These are phyloP conservation scores for Pseudocheirus occidentalis DNA, from an alignment of 2,797 vertebrate genomes.

Conservation along the genomic window DNA sequence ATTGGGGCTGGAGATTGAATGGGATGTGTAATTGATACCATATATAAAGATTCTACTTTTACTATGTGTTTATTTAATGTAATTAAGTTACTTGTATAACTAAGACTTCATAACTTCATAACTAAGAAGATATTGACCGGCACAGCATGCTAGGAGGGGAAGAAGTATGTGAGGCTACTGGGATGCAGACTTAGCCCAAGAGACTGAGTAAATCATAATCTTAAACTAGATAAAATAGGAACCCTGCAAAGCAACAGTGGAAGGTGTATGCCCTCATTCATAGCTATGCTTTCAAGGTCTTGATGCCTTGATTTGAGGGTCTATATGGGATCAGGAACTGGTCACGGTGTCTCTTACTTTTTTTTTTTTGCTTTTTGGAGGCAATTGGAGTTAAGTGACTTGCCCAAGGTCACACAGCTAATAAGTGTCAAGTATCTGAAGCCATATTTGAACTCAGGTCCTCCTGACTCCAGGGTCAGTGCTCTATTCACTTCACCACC, in stretches of 20 bases:
- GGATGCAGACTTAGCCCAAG: background rate
- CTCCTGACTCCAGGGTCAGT: too few relatives aligned
- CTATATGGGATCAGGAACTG: background rate
- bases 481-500: too few relatives aligned
- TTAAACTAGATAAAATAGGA: background rate
- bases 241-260: background rate
- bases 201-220: background rate
- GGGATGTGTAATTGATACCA: background rate
- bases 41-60: background rate
- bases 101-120: too few relatives aligned
- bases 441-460: too few relatives aligned
- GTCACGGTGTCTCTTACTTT: background rate
- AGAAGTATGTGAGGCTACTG: background rate
- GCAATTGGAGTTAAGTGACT: too few relatives aligned
- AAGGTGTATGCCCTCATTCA: background rate
- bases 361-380: background rate
- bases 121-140: background rate
- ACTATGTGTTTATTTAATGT: background rate
- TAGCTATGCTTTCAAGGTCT: background rate
- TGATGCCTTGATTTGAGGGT: too few relatives aligned
- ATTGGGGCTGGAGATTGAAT: background rate
- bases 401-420: too few relatives aligned
- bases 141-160: background rate
- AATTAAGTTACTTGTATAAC: background rate
- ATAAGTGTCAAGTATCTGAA: too few relatives aligned